Evolutionary conservation across 1,140 invertebrate genomes (phyloP).

Genomic region (Rhopalosiphum maidis): DNA sequence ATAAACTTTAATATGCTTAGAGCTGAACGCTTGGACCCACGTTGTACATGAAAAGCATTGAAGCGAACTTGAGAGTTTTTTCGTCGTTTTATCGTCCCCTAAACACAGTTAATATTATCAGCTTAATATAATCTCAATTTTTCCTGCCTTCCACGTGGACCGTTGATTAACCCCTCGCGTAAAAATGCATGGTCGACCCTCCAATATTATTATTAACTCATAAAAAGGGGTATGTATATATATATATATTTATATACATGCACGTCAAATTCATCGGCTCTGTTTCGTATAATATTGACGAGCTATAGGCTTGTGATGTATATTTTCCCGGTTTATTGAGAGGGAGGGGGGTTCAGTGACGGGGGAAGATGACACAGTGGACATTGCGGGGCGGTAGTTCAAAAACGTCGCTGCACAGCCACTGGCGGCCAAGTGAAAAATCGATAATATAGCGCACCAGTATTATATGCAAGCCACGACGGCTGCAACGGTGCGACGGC

Average conservation of each 20-base stretch:
- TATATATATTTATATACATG: not conserved
- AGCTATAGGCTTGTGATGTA: constrained; percentile 6
- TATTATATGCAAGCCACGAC: not conserved
- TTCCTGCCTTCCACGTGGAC: constrained; percentile 17
- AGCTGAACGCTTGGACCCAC: not conserved
- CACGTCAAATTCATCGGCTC: not conserved
- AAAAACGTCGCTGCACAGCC: constrained; percentile 43
- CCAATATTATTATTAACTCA: constrained; percentile 50
- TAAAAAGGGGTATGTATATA: constrained; percentile 41
- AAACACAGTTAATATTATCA: constrained; percentile 50
- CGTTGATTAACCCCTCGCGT: constrained; percentile 44
- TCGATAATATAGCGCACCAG: constrained; percentile 44
- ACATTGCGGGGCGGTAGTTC: constrained; percentile 31
- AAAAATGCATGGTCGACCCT: constrained; percentile 35
- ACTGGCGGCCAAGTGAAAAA: constrained; percentile 45
- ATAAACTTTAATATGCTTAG: constrained; percentile 31
- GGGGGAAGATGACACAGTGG: constrained; percentile 45
- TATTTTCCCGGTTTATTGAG: not conserved
- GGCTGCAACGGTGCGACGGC: not conserved
- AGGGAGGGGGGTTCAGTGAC: not conserved
- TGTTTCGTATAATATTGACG: constrained; percentile 43
- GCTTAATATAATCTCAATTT: constrained; percentile 57
- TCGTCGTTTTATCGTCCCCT: not conserved
- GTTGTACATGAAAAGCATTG: constrained; percentile 30
- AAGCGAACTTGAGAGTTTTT: constrained; percentile 24